phyloP scores from a whole-genome alignment of 2,113 vertebrate species.

The Leiothrix lutea region DNA sequence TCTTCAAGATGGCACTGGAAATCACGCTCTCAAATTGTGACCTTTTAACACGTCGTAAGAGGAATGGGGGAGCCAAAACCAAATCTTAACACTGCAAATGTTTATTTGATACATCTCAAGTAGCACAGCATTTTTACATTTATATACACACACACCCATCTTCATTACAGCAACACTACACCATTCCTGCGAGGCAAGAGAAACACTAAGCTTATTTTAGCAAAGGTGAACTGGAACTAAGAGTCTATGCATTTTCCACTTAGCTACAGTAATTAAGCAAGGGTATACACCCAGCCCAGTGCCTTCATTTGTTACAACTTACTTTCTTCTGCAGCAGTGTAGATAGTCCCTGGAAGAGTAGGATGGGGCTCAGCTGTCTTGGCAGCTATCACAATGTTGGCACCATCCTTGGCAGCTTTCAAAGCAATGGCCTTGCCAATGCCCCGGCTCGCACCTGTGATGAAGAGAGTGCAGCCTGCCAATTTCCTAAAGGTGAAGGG shows the following conservation, averaged over 20 bases:
- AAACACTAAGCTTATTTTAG: neutral
- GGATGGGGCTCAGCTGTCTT: conserved; percentile 89
- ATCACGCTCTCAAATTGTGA: neutral
- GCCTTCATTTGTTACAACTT: neutral
- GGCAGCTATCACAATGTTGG: conserved; percentile 92
- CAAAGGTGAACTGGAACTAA: neutral
- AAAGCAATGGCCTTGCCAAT: conserved; percentile 96
- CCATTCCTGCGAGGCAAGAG: neutral
- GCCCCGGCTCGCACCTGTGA: conserved; percentile 93
- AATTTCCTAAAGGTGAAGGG: conserved; percentile 79
- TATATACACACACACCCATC: neutral
- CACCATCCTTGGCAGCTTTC: conserved; percentile 94
- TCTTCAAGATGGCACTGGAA: neutral
- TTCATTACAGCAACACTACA: neutral
- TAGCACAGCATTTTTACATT: neutral
- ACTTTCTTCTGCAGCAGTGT: conserved; percentile 92
- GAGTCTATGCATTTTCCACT: neutral
- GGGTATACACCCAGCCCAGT: neutral
- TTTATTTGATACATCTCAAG: neutral
- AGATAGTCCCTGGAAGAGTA: conserved; percentile 92
- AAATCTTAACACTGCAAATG: neutral
- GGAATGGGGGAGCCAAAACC: neutral
- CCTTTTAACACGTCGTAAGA: neutral
- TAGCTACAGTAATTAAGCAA: neutral
- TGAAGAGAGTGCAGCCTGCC: conserved; percentile 90